Conservation (phyloP, 2,888 invertebrate genomes). For the Empis stercorea region DNA sequence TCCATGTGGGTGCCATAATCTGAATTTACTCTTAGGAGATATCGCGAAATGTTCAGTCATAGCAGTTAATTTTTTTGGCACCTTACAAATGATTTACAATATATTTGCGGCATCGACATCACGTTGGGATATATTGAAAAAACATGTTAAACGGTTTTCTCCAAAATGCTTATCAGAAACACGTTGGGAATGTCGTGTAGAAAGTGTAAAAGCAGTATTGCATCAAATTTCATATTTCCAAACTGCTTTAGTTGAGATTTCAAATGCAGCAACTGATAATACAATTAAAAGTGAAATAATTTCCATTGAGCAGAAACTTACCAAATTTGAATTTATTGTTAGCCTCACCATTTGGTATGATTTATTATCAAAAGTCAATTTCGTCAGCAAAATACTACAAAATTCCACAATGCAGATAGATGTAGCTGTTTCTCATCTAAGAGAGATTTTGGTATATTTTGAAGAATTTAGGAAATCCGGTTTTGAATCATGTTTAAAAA, state of each 20-base stretch:
- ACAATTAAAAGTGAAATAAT: neutral
- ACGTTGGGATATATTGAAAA: neutral
- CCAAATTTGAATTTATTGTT: neutral
- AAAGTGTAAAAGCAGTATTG: neutral
- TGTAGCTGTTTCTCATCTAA: neutral
- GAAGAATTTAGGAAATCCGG: neutral
- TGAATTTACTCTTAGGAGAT: neutral
- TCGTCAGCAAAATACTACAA: conserved; percentile 1
- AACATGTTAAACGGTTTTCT: neutral
- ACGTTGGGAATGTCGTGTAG: conserved; percentile 1
- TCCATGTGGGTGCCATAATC: neutral
- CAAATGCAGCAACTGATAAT: neutral
- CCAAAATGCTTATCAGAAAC: neutral
- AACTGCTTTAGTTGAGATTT: neutral
- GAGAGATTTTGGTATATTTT: neutral
- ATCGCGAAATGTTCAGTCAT: neutral
- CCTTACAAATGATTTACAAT: neutral
- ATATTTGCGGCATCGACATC: neutral
- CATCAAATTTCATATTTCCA: neutral
- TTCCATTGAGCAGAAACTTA: neutral
- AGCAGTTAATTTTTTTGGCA: neutral
- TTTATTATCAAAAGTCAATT: neutral
- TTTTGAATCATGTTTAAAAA: neutral
- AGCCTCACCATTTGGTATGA: neutral
- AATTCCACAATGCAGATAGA: conserved; percentile 1